These are phyloP conservation scores for Drosophila emarginata DNA, from an alignment of 2,888 invertebrate genomes.

Conservation along the genomic window DNA sequence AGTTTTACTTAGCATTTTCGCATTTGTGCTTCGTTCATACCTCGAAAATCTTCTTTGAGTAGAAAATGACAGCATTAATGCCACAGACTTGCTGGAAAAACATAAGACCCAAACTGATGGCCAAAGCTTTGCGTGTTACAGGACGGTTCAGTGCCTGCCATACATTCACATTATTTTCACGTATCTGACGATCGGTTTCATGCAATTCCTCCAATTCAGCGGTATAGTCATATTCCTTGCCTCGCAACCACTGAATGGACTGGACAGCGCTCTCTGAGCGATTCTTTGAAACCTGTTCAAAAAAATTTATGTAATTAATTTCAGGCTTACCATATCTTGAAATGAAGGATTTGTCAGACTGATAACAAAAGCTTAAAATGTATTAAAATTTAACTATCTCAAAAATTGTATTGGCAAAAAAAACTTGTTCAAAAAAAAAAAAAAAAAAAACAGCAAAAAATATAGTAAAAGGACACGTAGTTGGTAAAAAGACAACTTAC, in stretches of 20 bases:
- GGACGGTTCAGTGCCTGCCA: slow-evolving; percentile 84
- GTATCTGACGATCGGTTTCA: slow-evolving; percentile 83
- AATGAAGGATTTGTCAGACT: background rate
- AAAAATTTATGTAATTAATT: slow-evolving; percentile 11
- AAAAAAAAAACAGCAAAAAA: background rate
- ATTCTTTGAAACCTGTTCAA: slow-evolving; percentile 83
- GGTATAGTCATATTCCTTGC: slow-evolving; percentile 87
- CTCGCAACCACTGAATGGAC: slow-evolving; percentile 89
- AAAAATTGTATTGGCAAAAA: background rate
- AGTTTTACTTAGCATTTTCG: slow-evolving; percentile 42
- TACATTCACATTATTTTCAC: slow-evolving; percentile 84
- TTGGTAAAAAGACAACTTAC: background rate
- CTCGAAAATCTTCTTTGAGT: slow-evolving; percentile 88
- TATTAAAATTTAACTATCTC: too few relatives aligned
- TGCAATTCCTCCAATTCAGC: slow-evolving; percentile 86
- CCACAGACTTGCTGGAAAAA: slow-evolving; percentile 94
- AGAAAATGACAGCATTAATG: slow-evolving; percentile 92
- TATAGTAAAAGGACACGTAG: background rate
- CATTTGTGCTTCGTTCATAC: slow-evolving; percentile 83
- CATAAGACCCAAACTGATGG: slow-evolving; percentile 91
- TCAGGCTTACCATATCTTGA: background rate
- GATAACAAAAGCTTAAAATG: slow-evolving; percentile 16
- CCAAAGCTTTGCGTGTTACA: slow-evolving; percentile 85
- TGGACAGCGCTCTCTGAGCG: slow-evolving; percentile 86
- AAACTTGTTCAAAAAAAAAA: background rate